These are phyloP conservation scores for Ceratina calcarata DNA, from an alignment of 1,140 invertebrate species.

Conservation along the genomic window DNA sequence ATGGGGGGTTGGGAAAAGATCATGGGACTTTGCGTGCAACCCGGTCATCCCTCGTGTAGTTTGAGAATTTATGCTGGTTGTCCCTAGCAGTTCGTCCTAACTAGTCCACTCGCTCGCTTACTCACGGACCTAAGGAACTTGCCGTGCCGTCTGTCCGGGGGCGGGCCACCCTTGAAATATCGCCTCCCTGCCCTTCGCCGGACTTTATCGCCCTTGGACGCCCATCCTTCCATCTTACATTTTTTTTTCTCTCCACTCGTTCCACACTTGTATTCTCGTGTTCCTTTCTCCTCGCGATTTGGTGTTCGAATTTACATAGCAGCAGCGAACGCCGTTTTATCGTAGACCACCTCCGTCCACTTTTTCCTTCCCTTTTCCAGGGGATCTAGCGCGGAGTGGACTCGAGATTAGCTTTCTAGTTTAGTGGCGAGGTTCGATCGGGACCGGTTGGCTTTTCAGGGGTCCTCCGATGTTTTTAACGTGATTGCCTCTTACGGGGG, in stretches of 20 bases:
- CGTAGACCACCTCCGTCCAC: conserved; percentile 23
- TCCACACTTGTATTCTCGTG: conserved; percentile 10
- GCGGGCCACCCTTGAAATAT: conserved; percentile 76
- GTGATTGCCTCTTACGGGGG: conserved; percentile 41
- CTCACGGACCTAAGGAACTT: conserved; percentile 67
- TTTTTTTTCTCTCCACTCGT: neutral
- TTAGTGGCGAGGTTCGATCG: conserved; percentile 42
- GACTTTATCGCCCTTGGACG: conserved; percentile 53
- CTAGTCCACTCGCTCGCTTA: conserved; percentile 80
- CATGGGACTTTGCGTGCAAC: conserved; percentile 73
- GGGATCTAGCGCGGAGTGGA: conserved; percentile 42
- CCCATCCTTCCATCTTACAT: conserved; percentile 20
- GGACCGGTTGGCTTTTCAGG: conserved; percentile 37
- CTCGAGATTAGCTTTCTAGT: conserved; percentile 53
- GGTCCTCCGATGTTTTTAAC: conserved; percentile 44
- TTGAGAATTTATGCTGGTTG: conserved; percentile 78
- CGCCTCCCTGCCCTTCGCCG: conserved; percentile 61
- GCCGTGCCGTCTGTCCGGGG: conserved; percentile 52
- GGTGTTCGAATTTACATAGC: conserved; percentile 68
- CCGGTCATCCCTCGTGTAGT: conserved; percentile 77
- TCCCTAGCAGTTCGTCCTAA: conserved; percentile 75
- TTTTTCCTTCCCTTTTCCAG: conserved; percentile 36
- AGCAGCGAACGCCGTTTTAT: conserved; percentile 65
- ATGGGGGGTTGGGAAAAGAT: conserved; percentile 52
- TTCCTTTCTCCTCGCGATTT: conserved; percentile 17